Conservation (phyloP, 2,888 invertebrate genomes). For the Macaria notata region DNA sequence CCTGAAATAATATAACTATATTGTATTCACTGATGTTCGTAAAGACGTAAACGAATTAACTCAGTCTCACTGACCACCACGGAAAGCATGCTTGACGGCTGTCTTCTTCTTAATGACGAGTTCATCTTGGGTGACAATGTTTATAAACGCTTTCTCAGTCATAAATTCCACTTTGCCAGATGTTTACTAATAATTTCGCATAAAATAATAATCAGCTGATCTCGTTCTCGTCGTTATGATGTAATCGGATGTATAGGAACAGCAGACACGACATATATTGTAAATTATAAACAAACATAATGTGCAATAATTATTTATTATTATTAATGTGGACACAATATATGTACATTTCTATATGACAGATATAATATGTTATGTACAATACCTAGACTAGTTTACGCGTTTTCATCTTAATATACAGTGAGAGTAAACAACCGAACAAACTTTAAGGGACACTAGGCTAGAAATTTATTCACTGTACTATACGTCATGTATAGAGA, state of each 20-base stretch:
- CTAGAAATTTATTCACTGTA: too few species aligned
- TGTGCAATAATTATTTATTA: too few species aligned
- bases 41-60: background rate
- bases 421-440: too few species aligned
- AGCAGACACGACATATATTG: constrained; percentile 1
- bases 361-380: too few species aligned
- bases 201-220: constrained; percentile 47
- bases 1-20: constrained; percentile 21
- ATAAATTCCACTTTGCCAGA: constrained; percentile 38
- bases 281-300: background rate
- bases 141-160: constrained; percentile 63
- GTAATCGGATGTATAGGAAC: constrained; percentile 3
- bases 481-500: too few species aligned
- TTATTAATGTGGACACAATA: too few species aligned
- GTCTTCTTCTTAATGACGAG: constrained; percentile 45
- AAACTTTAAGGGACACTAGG: too few species aligned
- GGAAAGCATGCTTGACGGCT: constrained; percentile 42
- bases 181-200: constrained; percentile 53
- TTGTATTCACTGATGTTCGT: background rate
- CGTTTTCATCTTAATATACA: too few species aligned
- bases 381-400: too few species aligned
- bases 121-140: constrained; percentile 43
- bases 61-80: constrained; percentile 46
- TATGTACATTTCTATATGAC: too few species aligned
- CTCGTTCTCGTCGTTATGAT: constrained; percentile 42